A percentile compares a stretch with the other conserved stretches of the same genome.
These are phyloP conservation scores for Aspidapion aeneum DNA, from an alignment of 2,888 invertebrate genomes.

Conservation along the genomic window DNA sequence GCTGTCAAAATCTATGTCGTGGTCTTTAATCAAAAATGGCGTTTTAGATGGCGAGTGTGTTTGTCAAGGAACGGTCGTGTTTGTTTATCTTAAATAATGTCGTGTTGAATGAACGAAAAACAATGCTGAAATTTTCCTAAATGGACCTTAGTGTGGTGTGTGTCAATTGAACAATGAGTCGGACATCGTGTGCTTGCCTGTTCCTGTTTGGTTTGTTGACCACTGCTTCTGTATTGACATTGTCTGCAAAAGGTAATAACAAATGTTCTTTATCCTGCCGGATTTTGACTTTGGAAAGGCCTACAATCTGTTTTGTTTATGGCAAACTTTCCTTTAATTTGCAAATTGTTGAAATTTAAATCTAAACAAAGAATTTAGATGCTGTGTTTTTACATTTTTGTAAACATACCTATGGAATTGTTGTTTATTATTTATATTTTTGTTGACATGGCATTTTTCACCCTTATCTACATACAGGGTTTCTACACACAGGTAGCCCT, in stretches of 20 bases:
- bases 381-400: too few species aligned
- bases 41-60: background rate
- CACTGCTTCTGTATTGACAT: constrained; percentile 42
- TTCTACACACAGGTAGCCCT: too few species aligned
- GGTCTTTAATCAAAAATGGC: background rate
- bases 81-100: background rate
- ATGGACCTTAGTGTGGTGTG: constrained; percentile 23
- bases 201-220: constrained; percentile 32
- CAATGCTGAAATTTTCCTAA: constrained; percentile 1
- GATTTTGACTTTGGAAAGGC: too few species aligned
- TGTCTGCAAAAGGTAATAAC: constrained; percentile 40
- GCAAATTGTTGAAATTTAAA: too few species aligned
- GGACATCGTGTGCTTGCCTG: constrained; percentile 20
- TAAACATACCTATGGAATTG: too few species aligned
- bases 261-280: constrained; percentile 20
- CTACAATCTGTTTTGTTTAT: too few species aligned
- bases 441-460: too few species aligned
- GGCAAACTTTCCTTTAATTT: too few species aligned
- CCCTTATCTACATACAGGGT: too few species aligned
- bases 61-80: background rate
- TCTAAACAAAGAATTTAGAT: too few species aligned
- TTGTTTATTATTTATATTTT: too few species aligned
- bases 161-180: constrained; percentile 17
- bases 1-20: background rate
- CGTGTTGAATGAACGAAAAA: background rate